A percentile compares a stretch with the other conserved stretches of the same genome.
phyloP scores from a whole-genome alignment of 2,113 vertebrate genomes.

The Bothrops jararaca region DNA sequence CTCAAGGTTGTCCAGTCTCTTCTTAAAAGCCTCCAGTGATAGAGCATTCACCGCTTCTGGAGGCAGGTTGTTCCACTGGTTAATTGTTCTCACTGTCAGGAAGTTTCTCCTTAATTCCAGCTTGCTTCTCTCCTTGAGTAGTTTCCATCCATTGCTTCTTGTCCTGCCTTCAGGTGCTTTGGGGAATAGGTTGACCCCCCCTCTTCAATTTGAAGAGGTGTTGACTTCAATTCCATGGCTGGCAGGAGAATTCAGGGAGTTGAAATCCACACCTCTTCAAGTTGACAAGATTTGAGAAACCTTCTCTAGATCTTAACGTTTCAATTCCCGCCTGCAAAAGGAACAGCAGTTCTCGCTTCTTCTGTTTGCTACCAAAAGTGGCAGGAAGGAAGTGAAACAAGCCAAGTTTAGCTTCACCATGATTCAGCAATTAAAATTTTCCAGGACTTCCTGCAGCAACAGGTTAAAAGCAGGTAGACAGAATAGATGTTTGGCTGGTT shows the following conservation, averaged over 20 bases:
- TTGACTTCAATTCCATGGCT: neutral
- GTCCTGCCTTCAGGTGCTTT: too few relatives aligned
- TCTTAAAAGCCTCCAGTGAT: too few relatives aligned
- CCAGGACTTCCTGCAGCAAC: neutral
- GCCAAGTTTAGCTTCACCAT: neutral
- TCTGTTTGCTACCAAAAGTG: neutral
- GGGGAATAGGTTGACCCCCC: too few relatives aligned
- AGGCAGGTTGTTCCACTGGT: too few relatives aligned
- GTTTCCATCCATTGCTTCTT: too few relatives aligned
- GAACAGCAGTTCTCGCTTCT: neutral
- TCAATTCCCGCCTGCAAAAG: neutral
- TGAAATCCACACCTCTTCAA: neutral
- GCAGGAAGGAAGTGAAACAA: neutral
- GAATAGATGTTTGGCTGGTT: neutral
- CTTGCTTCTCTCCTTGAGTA: too few relatives aligned
- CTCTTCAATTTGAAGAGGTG: neutral
- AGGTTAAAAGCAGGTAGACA: neutral
- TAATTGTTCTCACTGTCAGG: too few relatives aligned
- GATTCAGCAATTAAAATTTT: neutral
- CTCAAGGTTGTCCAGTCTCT: too few relatives aligned
- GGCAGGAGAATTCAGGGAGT: neutral
- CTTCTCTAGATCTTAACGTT: neutral
- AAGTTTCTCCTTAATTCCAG: too few relatives aligned
- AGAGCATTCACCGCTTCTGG: too few relatives aligned
- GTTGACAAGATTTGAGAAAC: neutral